phyloP scores from a whole-genome alignment of 2,113 vertebrate genomes.

The Morone chrysops region DNA sequence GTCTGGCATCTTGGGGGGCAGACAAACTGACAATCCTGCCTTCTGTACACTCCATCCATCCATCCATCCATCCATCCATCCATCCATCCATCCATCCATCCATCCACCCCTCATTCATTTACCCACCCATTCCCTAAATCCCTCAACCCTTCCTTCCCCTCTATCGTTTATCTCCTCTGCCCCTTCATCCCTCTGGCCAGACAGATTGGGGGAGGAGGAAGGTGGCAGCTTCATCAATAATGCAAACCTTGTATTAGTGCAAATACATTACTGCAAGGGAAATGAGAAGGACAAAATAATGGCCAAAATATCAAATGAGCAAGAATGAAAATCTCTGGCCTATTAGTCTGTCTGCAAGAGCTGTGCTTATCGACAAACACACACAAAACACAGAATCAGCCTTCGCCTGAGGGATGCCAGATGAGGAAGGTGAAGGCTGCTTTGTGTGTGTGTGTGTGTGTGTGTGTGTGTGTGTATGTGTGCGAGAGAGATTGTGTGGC shows the following conservation, averaged over 20 bases:
- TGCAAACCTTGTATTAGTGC: conserved; percentile 65
- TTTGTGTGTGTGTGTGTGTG: conserved; percentile 32
- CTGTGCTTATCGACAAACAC: conserved; percentile 58
- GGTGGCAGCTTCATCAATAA: conserved; percentile 72
- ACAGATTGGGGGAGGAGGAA: conserved; percentile 43
- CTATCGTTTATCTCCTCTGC: conserved; percentile 19
- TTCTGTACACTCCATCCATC: conserved; percentile 24
- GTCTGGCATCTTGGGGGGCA: conserved; percentile 54
- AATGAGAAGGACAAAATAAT: conserved; percentile 61
- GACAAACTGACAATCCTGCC: conserved; percentile 42
- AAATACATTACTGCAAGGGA: conserved; percentile 64
- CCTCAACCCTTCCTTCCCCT: not conserved
- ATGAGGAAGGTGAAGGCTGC: conserved; percentile 56
- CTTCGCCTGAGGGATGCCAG: conserved; percentile 63
- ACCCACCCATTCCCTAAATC: not conserved
- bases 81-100: not conserved
- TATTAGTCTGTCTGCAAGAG: conserved; percentile 47
- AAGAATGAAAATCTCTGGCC: conserved; percentile 44
- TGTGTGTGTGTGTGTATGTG: conserved; percentile 21
- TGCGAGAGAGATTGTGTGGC: conserved; percentile 21
- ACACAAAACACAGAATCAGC: conserved; percentile 43
- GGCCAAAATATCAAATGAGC: conserved; percentile 64
- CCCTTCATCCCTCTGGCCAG: conserved; percentile 34
- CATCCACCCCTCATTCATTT: not conserved
- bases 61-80: not conserved